A percentile compares a stretch with the other conserved stretches of the same genome.
phyloP scores from a whole-genome alignment of 2,797 vertebrate genomes.

The Pseudotriccus pelzelni region DNA sequence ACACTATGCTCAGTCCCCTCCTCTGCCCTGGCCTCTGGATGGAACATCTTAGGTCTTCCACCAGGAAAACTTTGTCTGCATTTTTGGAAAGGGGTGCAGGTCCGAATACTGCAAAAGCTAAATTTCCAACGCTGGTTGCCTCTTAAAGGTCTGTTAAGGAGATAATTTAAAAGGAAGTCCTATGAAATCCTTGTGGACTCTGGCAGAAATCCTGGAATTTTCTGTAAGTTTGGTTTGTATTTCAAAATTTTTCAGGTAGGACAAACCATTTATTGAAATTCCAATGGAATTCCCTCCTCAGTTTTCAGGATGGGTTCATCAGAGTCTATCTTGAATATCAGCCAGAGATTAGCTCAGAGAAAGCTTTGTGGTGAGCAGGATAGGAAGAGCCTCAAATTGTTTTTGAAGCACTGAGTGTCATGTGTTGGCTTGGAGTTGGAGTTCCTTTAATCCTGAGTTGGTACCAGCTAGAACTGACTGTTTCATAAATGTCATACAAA shows the following conservation, averaged over 20 bases:
- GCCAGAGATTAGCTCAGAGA: background rate
- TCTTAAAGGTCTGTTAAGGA: background rate
- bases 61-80: background rate
- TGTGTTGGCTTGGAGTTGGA: background rate
- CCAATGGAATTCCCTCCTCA: background rate
- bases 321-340: background rate
- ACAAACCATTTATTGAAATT: background rate
- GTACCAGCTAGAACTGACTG: background rate
- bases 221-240: background rate
- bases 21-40: background rate
- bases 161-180: background rate
- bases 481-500: background rate
- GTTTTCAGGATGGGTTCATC: background rate
- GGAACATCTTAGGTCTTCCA: background rate
- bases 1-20: background rate
- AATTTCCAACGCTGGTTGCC: background rate
- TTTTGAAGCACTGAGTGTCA: background rate
- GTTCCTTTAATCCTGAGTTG: background rate
- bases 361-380: background rate
- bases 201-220: background rate
- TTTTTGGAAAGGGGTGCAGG: background rate
- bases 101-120: background rate
- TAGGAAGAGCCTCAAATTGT: background rate
- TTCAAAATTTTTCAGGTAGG: background rate
- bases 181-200: background rate